These are phyloP conservation scores for Hemithea aestivaria DNA, from an alignment of 2,888 invertebrate species.

Conservation along the genomic window DNA sequence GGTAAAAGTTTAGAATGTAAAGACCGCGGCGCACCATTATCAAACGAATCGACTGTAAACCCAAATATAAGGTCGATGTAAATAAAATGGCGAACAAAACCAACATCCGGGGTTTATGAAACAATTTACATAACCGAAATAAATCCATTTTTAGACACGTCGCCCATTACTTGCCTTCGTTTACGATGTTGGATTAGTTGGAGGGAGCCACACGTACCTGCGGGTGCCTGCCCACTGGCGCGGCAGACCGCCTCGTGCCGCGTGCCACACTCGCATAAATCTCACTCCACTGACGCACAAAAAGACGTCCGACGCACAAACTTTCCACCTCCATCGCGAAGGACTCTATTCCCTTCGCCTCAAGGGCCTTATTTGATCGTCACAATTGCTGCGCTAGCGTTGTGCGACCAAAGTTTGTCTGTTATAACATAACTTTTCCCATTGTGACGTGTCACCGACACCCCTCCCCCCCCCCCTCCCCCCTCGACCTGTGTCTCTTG, in stretches of 20 bases:
- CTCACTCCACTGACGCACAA: constrained; percentile 42
- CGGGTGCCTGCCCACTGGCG: no score
- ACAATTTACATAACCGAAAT: constrained; percentile 13
- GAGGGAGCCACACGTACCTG: constrained; percentile 46
- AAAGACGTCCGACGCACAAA: constrained; percentile 37
- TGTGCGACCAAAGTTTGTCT: constrained; percentile 42
- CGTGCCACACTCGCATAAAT: constrained; percentile 54
- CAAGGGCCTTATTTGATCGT: constrained; percentile 36
- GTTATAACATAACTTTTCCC: constrained; percentile 64
- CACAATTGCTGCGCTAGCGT: constrained; percentile 25
- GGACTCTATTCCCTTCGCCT: constrained; percentile 28
- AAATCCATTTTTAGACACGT: constrained; percentile 26
- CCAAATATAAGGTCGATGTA: constrained; percentile 8
- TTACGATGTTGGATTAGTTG: constrained; percentile 34
- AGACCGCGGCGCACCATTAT: no score
- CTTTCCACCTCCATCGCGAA: constrained; percentile 16
- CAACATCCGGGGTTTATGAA: constrained; percentile 10
- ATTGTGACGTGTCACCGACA: constrained; percentile 53
- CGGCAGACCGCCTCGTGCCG: constrained; percentile 30
- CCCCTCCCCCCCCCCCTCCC: constrained; percentile 6
- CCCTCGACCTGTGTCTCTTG: constrained; percentile 14
- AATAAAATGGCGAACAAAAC: constrained; percentile 17
- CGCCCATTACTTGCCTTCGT: constrained; percentile 23
- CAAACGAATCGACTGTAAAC: not conserved
- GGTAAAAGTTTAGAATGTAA: no score